A percentile compares a stretch with the other conserved stretches of the same genome.
Evolutionary conservation across 2,888 invertebrate genomes (phyloP).

Genomic region (Chloromyia formosa): DNA sequence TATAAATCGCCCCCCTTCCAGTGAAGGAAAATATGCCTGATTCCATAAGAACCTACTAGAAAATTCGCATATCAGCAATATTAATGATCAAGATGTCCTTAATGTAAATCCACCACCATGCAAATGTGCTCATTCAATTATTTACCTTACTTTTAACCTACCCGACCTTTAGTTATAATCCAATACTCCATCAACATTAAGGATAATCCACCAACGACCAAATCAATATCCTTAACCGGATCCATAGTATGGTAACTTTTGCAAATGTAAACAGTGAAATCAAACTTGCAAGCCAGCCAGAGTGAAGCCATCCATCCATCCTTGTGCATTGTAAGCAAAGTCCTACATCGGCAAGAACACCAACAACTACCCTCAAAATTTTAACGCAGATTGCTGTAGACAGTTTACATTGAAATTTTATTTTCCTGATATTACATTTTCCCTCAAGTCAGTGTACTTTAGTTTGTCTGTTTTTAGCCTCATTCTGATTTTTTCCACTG

Average conservation of each 20-base stretch:
- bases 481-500: slow-evolving; percentile 38
- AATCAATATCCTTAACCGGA: slow-evolving; percentile 11
- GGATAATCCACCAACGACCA: neutral
- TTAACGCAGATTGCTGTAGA: neutral
- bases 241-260: slow-evolving; percentile 8
- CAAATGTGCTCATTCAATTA: neutral
- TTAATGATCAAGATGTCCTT: no score
- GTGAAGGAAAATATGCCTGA: no score
- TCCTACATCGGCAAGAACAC: neutral
- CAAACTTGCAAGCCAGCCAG: neutral
- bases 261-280: slow-evolving; percentile 25
- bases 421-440: slow-evolving; percentile 32
- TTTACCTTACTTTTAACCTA: neutral
- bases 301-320: neutral
- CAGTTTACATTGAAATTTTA: slow-evolving; percentile 24
- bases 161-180: neutral
- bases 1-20: no score
- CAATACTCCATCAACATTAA: neutral
- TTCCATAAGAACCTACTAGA: no score
- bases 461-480: neutral
- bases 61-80: no score
- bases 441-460: neutral
- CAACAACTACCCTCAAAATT: neutral
- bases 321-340: slow-evolving; percentile 8
- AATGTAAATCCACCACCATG: no score